phyloP scores from a whole-genome alignment of 2,888 invertebrate genomes.

The Cerceris rybyensis region DNA sequence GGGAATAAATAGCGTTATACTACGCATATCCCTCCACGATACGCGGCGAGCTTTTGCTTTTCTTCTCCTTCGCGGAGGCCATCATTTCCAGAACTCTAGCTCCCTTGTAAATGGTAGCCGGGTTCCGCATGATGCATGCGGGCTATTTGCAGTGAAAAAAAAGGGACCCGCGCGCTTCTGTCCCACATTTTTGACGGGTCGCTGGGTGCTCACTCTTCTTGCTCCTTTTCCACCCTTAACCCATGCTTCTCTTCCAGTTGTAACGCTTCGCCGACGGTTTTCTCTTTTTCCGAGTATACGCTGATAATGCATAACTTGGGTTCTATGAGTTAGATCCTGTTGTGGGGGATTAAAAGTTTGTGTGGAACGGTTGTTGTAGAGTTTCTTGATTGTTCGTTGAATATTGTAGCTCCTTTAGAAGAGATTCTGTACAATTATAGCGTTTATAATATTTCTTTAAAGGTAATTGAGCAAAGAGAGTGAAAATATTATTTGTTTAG shows the following conservation, averaged over 20 bases:
- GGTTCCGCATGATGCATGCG: constrained; percentile 68
- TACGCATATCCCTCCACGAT: constrained; percentile 55
- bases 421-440: no score
- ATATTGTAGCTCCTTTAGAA: no score
- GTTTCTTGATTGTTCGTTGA: no score
- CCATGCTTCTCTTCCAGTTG: constrained; percentile 2
- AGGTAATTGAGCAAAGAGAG: no score
- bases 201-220: constrained; percentile 46
- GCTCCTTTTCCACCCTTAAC: constrained; percentile 14
- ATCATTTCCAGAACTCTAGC: constrained; percentile 67
- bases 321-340: background rate
- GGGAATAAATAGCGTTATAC: constrained; percentile 63
- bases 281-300: constrained; percentile 19
- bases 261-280: constrained; percentile 10
- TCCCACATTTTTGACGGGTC: constrained; percentile 71
- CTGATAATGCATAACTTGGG: background rate
- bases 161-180: constrained; percentile 49
- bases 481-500: no score
- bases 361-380: no score
- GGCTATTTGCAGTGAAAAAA: constrained; percentile 69
- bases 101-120: constrained; percentile 65
- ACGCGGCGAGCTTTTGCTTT: constrained; percentile 53
- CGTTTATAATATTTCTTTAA: no score
- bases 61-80: constrained; percentile 63
- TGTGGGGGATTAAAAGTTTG: background rate